Conservation (phyloP, 2,797 vertebrate genomes). For the Columba guinea region DNA sequence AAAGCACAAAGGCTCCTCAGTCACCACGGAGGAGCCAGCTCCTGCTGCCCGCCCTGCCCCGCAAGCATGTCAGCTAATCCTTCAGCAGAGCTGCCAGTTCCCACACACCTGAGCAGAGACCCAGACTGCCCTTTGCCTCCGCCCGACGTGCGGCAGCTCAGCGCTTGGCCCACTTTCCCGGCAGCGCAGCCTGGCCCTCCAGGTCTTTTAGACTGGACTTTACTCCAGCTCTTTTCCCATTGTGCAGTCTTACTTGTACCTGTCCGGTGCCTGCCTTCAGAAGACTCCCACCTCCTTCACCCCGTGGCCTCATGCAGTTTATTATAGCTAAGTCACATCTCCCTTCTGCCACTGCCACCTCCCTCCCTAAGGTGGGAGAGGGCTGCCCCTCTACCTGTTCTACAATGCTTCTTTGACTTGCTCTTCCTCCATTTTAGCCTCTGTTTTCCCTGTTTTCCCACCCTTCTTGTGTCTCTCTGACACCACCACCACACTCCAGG, state of each 20-base stretch:
- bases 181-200: background rate
- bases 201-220: background rate
- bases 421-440: background rate
- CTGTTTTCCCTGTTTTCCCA: background rate
- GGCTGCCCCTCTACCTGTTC: background rate
- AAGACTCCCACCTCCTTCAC: background rate
- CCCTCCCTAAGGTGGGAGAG: background rate
- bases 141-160: background rate
- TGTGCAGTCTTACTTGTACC: background rate
- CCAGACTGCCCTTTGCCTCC: background rate
- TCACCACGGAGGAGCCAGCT: slow-evolving; percentile 43
- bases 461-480: background rate
- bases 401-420: background rate
- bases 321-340: background rate
- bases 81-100: slow-evolving; percentile 23
- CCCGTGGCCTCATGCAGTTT: background rate
- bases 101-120: slow-evolving; percentile 40
- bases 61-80: slow-evolving; percentile 23
- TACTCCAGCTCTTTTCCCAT: background rate
- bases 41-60: slow-evolving; percentile 38
- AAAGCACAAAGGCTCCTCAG: slow-evolving; percentile 75
- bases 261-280: rapidly evolving
- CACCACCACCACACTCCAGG: background rate
- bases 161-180: background rate
- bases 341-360: background rate